Conservation (phyloP, 2,797 vertebrate species). For the Notolabrus celidotus region DNA sequence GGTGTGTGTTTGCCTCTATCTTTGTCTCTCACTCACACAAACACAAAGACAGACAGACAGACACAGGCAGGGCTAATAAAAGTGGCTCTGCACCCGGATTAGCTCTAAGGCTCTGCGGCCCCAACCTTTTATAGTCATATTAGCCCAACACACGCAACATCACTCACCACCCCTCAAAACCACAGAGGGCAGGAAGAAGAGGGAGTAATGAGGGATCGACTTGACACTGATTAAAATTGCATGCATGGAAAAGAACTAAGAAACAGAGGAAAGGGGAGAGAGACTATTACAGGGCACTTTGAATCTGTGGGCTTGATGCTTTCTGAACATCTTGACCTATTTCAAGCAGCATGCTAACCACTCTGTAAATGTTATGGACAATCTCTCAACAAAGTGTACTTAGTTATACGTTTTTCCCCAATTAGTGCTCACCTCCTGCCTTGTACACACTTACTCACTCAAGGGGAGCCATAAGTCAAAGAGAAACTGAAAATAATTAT, state of each 20-base stretch:
- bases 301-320: slow-evolving; percentile 36
- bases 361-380: slow-evolving; percentile 34
- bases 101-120: slow-evolving; percentile 67
- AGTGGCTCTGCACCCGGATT: slow-evolving; percentile 73
- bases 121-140: slow-evolving; percentile 82
- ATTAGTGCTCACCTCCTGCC: slow-evolving; percentile 27
- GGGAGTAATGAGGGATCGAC: slow-evolving; percentile 34
- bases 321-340: slow-evolving; percentile 27
- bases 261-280: slow-evolving; percentile 8
- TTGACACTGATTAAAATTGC: slow-evolving; percentile 54
- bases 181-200: slow-evolving; percentile 48
- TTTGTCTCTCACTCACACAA: slow-evolving; percentile 37
- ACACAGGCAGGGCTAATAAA: slow-evolving; percentile 73
- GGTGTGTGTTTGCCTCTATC: slow-evolving; percentile 38
- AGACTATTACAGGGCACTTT: neutral
- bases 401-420: slow-evolving; percentile 35
- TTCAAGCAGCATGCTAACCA: slow-evolving; percentile 40
- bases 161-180: slow-evolving; percentile 57
- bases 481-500: neutral
- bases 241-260: slow-evolving; percentile 22
- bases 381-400: slow-evolving; percentile 49
- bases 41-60: slow-evolving; percentile 57
- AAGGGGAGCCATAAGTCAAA: neutral
- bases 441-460: slow-evolving; percentile 14
- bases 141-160: slow-evolving; percentile 75